Conservation (phyloP, 2,797 vertebrate genomes). For the Argentina silus region DNA sequence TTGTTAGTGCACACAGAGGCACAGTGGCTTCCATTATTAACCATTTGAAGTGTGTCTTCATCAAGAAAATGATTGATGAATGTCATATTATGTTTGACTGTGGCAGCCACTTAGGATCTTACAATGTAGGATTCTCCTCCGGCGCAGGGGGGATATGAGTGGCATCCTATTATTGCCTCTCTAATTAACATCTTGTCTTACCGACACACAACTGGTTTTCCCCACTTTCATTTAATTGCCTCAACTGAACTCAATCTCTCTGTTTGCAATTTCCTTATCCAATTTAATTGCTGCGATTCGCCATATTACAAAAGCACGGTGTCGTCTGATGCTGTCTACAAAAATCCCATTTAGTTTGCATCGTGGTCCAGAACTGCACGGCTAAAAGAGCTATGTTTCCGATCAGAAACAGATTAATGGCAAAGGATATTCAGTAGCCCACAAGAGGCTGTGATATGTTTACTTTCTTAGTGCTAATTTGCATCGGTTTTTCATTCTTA, state of each 20-base stretch:
- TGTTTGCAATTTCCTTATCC: slow-evolving; percentile 36
- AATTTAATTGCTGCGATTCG: slow-evolving; percentile 37
- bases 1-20: background rate
- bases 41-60: background rate
- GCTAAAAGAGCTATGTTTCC: slow-evolving; percentile 36
- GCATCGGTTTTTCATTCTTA: slow-evolving; percentile 45
- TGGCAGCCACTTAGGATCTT: slow-evolving; percentile 1
- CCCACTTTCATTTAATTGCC: slow-evolving; percentile 40
- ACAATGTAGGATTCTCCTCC: slow-evolving; percentile 12
- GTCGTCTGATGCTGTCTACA: slow-evolving; percentile 31
- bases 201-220: slow-evolving; percentile 39
- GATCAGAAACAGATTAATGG: slow-evolving; percentile 64
- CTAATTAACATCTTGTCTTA: slow-evolving; percentile 26
- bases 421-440: slow-evolving; percentile 46
- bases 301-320: slow-evolving; percentile 32
- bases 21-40: background rate
- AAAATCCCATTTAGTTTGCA: slow-evolving; percentile 17
- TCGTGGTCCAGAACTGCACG: slow-evolving; percentile 18
- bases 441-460: slow-evolving; percentile 51
- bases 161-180: slow-evolving; percentile 31
- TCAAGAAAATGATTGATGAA: slow-evolving; percentile 2
- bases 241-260: slow-evolving; percentile 13
- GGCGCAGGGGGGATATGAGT: slow-evolving; percentile 29
- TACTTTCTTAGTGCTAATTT: slow-evolving; percentile 55
- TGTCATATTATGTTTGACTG: slow-evolving; percentile 25